These are phyloP conservation scores for Dynastes maya DNA, from an alignment of 2,888 invertebrate species.

Conservation along the genomic window DNA sequence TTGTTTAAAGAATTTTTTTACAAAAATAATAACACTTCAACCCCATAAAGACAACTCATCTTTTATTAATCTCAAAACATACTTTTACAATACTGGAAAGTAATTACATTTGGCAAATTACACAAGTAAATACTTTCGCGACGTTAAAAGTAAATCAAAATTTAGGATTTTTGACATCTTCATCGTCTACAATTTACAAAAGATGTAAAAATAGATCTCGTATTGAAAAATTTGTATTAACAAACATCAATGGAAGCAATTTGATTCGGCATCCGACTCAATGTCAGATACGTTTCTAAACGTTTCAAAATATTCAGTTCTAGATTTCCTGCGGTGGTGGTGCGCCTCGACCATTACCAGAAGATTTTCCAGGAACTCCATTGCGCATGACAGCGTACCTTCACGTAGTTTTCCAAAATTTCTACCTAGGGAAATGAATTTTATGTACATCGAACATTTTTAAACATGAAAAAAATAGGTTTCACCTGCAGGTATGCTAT, in stretches of 20 bases:
- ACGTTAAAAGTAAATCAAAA: too few species aligned
- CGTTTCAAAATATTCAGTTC: conserved; percentile 36
- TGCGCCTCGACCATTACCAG: conserved; percentile 73
- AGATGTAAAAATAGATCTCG: conserved; percentile 1
- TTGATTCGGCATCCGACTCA: conserved; percentile 60
- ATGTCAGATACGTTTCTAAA: conserved; percentile 59
- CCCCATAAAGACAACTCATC: too few species aligned
- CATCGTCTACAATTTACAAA: not conserved
- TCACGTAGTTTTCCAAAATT: conserved; percentile 73
- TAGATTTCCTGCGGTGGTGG: conserved; percentile 55
- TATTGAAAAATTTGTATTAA: conserved; percentile 10
- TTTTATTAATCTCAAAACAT: too few species aligned
- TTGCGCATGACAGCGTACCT: conserved; percentile 73
- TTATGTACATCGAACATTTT: not conserved
- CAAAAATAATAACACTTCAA: not conserved
- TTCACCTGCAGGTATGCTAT: conserved; percentile 70
- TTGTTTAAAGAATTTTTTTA: too few species aligned
- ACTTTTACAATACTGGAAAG: too few species aligned
- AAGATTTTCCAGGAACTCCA: conserved; percentile 73
- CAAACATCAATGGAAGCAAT: conserved; percentile 56
- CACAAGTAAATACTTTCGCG: too few species aligned
- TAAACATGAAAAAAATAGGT: not conserved
- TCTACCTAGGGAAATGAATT: conserved; percentile 61
- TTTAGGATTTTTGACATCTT: too few species aligned
- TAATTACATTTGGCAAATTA: too few species aligned